Conservation (phyloP, 2,888 invertebrate genomes). For the Pandemis cinnamomeana region DNA sequence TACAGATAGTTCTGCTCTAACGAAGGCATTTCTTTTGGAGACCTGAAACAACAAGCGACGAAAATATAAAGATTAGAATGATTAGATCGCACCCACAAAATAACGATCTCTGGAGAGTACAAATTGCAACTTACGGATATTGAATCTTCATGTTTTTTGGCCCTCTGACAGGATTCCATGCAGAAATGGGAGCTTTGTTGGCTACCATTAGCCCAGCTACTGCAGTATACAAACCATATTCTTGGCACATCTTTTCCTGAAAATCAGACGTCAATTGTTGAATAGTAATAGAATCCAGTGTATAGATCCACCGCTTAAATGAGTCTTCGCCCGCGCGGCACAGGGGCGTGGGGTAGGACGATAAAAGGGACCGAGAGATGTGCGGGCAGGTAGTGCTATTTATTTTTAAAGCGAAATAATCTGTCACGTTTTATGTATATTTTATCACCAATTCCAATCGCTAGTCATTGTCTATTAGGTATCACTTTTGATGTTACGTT, state of each 20-base stretch:
- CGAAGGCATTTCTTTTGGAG: slow-evolving; percentile 62
- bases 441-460: too few species aligned
- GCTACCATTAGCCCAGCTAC: slow-evolving; percentile 89
- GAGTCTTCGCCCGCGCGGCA: too few species aligned
- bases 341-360: too few species aligned
- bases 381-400: too few species aligned
- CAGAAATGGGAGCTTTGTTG: slow-evolving; percentile 87
- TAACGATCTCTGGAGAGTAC: neutral
- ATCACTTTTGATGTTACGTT: too few species aligned
- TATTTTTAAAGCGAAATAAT: too few species aligned
- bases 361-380: too few species aligned
- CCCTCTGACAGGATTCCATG: slow-evolving; percentile 90
- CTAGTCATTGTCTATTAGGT: too few species aligned
- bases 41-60: slow-evolving; percentile 58
- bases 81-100: neutral
- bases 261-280: neutral
- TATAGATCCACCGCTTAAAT: too few species aligned
- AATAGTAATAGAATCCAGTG: neutral
- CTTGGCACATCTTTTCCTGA: slow-evolving; percentile 78
- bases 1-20: slow-evolving; percentile 72
- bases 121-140: slow-evolving; percentile 70
- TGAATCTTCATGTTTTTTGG: slow-evolving; percentile 75
- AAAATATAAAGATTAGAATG: neutral
- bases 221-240: slow-evolving; percentile 86
- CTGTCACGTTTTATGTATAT: too few species aligned